Base-by-base conservation (phyloP, 2,888 invertebrate genomes). In the Petrolisthes manimaculis region DNA sequence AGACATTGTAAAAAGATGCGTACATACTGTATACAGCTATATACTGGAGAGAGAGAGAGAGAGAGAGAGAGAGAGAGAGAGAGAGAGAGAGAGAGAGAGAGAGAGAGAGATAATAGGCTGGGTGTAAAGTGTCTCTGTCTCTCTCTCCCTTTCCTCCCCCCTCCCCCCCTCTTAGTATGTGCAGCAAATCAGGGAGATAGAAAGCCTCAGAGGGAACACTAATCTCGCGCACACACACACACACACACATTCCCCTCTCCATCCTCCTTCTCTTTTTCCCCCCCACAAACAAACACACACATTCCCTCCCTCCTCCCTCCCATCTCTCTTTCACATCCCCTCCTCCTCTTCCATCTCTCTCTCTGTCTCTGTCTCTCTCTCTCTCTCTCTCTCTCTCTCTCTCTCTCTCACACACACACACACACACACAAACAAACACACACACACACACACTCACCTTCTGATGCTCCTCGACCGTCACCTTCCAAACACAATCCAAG, bases 401-500 rank as follows among this genome's bases (percentile, higher is more conserved):
- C 5, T 21, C 3, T 61, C 61, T 12, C 12, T 18, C 61, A 8
- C 14, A 5, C 24, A 18, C 1, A n/a, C 6, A 5, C 21, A n/a
- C 61, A 8, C 14, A 5, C 24, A 18, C 1, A n/a, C 6, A 5
- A n/a, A 8, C 14, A 5, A 14, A 18, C 1, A n/a, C 6, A 5
- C 61, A 8, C 14, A 5, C 24, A 18, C 1, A n/a, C 6, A 5
- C 93, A 0, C 93, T 93, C 92, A 96, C 96, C 95, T 95, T 95
- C 94, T 95, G 95, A 18, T 94, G 94, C 9, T 94, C 93, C 85
- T 94, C 93, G 3, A 96, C 96, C 21, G 94, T 94, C 85, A 96
- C 95, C 88, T 94, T 94, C 96, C 96, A 96, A 92, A 96, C 95
- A 93, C 96, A 96, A 92, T 96, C 96, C 80, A 96, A 93, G 0